A percentile compares a stretch with the other conserved stretches of the same genome.
These are phyloP conservation scores for Chaetophractus vellerosus DNA, from an alignment of 2,797 vertebrate species.

Conservation along the genomic window DNA sequence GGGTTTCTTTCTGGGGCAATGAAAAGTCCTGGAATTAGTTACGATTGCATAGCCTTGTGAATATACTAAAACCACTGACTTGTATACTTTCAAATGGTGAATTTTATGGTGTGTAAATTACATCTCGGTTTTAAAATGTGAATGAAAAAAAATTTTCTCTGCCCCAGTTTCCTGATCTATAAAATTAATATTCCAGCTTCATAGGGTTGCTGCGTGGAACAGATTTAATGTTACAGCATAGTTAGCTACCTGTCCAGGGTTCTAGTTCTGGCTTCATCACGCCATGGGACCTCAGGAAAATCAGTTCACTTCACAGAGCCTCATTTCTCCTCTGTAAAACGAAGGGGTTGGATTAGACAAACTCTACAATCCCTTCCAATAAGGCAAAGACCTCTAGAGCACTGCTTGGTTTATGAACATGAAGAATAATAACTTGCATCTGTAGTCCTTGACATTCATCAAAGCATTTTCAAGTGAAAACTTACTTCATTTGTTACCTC, in stretches of 20 bases:
- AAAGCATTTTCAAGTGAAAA: neutral
- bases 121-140: neutral
- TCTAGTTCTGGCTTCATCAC: neutral
- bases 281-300: neutral
- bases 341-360: neutral
- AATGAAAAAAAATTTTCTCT: neutral
- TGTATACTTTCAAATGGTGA: neutral
- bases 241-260: neutral
- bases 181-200: slow-evolving; percentile 2
- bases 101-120: neutral
- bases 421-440: neutral
- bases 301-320: neutral
- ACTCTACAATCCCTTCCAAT: neutral
- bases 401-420: neutral
- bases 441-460: neutral
- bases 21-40: neutral
- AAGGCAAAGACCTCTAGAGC: neutral
- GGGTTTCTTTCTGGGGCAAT: neutral
- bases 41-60: neutral
- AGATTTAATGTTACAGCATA: neutral
- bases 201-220: neutral
- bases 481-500: neutral
- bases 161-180: neutral
- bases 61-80: neutral
- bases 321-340: neutral